These are phyloP conservation scores for Tortrix viridana DNA, from an alignment of 2,888 invertebrate species.

Conservation along the genomic window DNA sequence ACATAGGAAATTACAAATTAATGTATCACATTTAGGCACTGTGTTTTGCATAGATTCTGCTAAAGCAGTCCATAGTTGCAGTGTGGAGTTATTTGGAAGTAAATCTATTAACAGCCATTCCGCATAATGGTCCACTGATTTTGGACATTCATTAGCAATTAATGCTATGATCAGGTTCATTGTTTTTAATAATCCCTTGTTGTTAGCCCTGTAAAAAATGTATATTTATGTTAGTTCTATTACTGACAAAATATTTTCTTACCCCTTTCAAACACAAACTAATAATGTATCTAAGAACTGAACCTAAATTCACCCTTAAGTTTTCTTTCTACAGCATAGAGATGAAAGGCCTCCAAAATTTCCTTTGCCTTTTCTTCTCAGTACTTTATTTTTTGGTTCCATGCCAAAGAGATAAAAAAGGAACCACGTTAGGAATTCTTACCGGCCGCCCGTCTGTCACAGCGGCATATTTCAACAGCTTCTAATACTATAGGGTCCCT, in stretches of 20 bases:
- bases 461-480: background rate
- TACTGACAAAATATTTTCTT: background rate
- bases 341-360: too few species aligned
- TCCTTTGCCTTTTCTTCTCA: too few species aligned
- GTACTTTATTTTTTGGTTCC: too few species aligned
- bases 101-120: conserved; percentile 49
- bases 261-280: too few species aligned
- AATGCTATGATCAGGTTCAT: conserved; percentile 51
- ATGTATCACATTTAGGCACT: conserved; percentile 38
- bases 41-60: conserved; percentile 50
- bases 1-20: conserved; percentile 48
- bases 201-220: conserved; percentile 50
- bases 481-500: too few species aligned
- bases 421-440: too few species aligned
- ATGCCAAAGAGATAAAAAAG: too few species aligned
- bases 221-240: background rate
- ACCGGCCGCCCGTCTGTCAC: too few species aligned
- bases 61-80: conserved; percentile 63
- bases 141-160: conserved; percentile 46
- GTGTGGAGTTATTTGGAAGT: conserved; percentile 46
- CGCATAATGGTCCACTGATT: conserved; percentile 38
- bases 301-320: too few species aligned
- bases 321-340: too few species aligned
- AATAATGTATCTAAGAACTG: too few species aligned
- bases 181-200: conserved; percentile 46